Conservation (phyloP, 1,140 invertebrate species). For the Zaprionus gabonicus region DNA sequence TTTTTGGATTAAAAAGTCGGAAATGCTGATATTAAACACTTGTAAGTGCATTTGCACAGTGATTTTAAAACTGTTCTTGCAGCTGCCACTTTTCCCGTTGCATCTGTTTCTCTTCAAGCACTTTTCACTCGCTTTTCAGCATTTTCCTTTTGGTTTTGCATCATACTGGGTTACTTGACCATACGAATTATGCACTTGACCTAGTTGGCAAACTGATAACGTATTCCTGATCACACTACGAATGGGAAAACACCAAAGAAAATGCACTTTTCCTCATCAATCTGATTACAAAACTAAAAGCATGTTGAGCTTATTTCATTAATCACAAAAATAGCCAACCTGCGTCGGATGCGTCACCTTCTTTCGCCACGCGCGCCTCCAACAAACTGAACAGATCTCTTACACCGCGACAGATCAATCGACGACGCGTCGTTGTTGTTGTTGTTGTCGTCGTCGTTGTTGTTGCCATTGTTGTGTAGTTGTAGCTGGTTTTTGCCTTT, state of each 20-base stretch:
- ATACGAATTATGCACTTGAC: conserved; percentile 67
- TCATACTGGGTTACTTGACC: conserved; percentile 24
- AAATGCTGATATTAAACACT: not conserved
- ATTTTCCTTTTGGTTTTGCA: conserved; percentile 32
- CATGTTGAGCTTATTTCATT: conserved; percentile 30
- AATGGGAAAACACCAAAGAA: not conserved
- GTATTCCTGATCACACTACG: not conserved
- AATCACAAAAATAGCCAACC: conserved; percentile 68
- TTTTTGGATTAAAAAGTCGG: too few species aligned
- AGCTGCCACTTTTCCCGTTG: conserved; percentile 37
- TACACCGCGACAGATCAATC: conserved; percentile 62
- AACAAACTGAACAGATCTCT: conserved; percentile 59
- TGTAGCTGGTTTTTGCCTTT: conserved; percentile 56
- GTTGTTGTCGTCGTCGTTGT: conserved; percentile 13
- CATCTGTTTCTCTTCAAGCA: conserved; percentile 59
- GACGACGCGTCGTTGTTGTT: conserved; percentile 6
- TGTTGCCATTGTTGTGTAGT: conserved; percentile 3
- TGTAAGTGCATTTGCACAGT: conserved; percentile 3
- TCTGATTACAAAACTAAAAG: conserved; percentile 14
- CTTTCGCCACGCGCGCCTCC: conserved; percentile 41
- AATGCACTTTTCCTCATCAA: conserved; percentile 5
- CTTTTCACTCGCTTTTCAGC: conserved; percentile 53
- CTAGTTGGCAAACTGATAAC: conserved; percentile 24
- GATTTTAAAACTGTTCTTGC: conserved; percentile 39
- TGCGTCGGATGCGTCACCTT: conserved; percentile 58